phyloP scores from a whole-genome alignment of 2,113 vertebrate species.

The Capreolus pygargus region DNA sequence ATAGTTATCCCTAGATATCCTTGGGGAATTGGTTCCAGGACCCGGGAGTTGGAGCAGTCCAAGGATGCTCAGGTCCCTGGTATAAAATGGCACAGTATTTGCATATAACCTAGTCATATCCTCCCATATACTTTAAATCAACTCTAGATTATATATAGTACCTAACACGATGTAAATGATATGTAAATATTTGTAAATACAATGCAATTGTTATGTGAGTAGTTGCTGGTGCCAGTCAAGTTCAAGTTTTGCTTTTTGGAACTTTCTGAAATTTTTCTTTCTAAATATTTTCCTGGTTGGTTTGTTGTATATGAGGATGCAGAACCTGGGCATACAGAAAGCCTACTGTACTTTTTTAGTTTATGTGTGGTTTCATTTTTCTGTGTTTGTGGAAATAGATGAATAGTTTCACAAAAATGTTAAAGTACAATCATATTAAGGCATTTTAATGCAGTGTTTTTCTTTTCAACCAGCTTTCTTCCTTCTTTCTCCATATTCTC shows the following conservation, averaged over 20 bases:
- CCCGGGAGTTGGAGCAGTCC: too few species aligned
- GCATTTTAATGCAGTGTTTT: not conserved
- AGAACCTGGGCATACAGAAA: not conserved
- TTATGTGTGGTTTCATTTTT: not conserved
- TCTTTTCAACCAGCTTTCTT: not conserved
- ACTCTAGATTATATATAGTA: not conserved
- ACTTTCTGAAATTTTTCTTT: not conserved
- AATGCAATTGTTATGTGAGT: not conserved
- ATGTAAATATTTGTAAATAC: not conserved
- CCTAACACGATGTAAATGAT: not conserved
- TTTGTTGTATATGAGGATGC: not conserved
- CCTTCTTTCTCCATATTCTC: not conserved
- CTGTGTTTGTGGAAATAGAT: not conserved
- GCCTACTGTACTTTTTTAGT: not conserved
- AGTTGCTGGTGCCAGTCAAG: not conserved
- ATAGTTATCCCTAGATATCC: not conserved
- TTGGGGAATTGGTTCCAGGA: not conserved
- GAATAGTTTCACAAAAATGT: not conserved
- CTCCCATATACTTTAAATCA: not conserved
- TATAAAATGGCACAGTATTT: not conserved
- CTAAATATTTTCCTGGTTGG: not conserved
- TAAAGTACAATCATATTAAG: not conserved
- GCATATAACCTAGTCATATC: not conserved
- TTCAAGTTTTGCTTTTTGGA: not conserved
- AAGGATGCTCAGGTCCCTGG: not conserved